Conservation (phyloP, 2,888 invertebrate species). For the Nematopogon swammerdamellus region DNA sequence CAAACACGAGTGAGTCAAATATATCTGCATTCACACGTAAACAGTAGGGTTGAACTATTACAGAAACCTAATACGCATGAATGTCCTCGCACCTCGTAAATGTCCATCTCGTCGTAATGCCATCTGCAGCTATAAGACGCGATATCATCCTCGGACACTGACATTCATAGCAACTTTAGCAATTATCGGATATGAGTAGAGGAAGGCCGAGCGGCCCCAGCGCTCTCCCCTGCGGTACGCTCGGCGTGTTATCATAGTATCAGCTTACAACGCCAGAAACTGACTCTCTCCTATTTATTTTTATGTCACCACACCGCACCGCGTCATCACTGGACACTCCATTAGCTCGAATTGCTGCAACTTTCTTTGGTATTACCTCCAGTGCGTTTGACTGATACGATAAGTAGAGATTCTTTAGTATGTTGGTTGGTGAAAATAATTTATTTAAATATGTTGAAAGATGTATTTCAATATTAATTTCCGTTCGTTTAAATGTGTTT, state of each 20-base stretch:
- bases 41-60: too few species aligned
- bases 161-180: background rate
- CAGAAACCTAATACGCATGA: background rate
- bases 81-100: background rate
- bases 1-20: too few species aligned
- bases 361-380: background rate
- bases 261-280: conserved; percentile 54
- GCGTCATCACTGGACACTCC: conserved; percentile 58
- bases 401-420: too few species aligned
- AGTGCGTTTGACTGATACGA: too few species aligned
- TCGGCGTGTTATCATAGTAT: conserved; percentile 53
- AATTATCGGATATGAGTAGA: background rate
- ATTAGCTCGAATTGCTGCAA: conserved; percentile 55
- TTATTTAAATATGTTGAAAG: too few species aligned
- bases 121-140: background rate
- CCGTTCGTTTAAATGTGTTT: too few species aligned
- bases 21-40: too few species aligned
- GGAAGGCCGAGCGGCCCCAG: conserved; percentile 1
- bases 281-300: conserved; percentile 57
- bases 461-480: too few species aligned
- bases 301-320: conserved; percentile 49
- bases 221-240: conserved; percentile 23
- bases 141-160: background rate
- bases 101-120: too few species aligned
- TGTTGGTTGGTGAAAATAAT: too few species aligned